A percentile compares a stretch with the other conserved stretches of the same genome.
phyloP scores from a whole-genome alignment of 2,797 vertebrate species.

The Phoxinus dragarum region DNA sequence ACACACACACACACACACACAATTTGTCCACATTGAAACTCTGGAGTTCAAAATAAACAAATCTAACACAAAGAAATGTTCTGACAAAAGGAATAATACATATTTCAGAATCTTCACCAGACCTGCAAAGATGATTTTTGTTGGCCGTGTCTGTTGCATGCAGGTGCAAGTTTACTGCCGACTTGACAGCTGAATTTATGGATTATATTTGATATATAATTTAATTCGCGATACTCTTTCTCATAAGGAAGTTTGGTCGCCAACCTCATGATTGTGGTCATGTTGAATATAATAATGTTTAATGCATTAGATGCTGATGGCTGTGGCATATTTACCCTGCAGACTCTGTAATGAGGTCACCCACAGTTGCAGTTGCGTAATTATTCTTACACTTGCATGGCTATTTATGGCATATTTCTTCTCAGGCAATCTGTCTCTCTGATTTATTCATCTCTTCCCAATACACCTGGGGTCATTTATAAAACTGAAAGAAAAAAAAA shows the following conservation, averaged over 20 bases:
- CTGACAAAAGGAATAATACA: not conserved
- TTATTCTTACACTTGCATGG: constrained; percentile 60
- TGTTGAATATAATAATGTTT: constrained; percentile 62
- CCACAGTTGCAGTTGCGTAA: constrained; percentile 64
- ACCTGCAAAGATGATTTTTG: not conserved
- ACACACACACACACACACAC: no score
- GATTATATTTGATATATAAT: not conserved
- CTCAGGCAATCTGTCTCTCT: constrained; percentile 65
- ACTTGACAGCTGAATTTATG: not conserved
- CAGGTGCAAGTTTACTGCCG: not conserved
- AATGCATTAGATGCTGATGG: constrained; percentile 64
- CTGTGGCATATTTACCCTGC: constrained; percentile 60
- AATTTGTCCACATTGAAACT: not conserved
- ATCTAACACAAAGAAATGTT: not conserved
- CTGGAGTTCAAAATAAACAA: not conserved
- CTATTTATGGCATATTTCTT: constrained; percentile 66
- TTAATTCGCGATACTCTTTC: not conserved
- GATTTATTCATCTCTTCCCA: constrained; percentile 70
- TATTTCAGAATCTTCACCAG: not conserved
- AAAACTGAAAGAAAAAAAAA: constrained; percentile 64
- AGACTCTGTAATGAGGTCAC: constrained; percentile 69
- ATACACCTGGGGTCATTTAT: constrained; percentile 70
- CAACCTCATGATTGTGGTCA: constrained; percentile 36
- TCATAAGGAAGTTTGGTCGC: constrained; percentile 15
- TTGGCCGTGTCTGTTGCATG: not conserved